A percentile compares a stretch with the other conserved stretches of the same genome.
These are phyloP conservation scores for Solenopsis invicta DNA, from an alignment of 1,140 invertebrate genomes.

Conservation along the genomic window DNA sequence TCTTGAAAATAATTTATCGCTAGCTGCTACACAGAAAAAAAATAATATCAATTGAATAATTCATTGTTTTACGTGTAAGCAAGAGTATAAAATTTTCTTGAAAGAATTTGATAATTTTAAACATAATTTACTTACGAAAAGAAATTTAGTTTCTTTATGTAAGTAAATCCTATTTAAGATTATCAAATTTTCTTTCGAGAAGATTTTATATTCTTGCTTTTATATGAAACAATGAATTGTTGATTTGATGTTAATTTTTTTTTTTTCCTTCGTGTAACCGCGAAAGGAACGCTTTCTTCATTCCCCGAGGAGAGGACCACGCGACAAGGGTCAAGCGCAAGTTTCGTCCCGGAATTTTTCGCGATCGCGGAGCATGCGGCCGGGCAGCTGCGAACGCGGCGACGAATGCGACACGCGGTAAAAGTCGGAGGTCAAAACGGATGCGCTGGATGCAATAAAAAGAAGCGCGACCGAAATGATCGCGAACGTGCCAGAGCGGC, in stretches of 20 bases:
- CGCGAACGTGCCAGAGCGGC: neutral
- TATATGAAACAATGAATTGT: no score
- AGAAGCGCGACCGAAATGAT: neutral
- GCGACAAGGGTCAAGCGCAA: neutral
- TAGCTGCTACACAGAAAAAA: neutral
- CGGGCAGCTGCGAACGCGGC: slow-evolving; percentile 7
- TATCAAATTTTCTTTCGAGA: no score
- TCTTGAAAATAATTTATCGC: neutral
- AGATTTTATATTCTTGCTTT: no score
- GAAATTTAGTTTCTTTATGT: no score
- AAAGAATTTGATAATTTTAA: no score
- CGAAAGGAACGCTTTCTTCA: neutral
- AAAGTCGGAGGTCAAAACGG: slow-evolving; percentile 63
- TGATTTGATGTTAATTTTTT: no score
- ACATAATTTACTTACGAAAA: no score
- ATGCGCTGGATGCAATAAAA: slow-evolving; percentile 35
- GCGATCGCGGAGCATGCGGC: neutral
- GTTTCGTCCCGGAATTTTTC: neutral
- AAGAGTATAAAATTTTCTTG: no score
- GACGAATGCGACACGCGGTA: slow-evolving; percentile 38
- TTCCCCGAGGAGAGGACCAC: neutral
- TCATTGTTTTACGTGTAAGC: no score
- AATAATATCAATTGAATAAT: no score
- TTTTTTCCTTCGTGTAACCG: no score
- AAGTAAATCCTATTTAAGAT: no score